Evolutionary conservation across 53 echinoderm and acorn worm species (phyloP).

Genomic region (Echinometra lucunter): DNA sequence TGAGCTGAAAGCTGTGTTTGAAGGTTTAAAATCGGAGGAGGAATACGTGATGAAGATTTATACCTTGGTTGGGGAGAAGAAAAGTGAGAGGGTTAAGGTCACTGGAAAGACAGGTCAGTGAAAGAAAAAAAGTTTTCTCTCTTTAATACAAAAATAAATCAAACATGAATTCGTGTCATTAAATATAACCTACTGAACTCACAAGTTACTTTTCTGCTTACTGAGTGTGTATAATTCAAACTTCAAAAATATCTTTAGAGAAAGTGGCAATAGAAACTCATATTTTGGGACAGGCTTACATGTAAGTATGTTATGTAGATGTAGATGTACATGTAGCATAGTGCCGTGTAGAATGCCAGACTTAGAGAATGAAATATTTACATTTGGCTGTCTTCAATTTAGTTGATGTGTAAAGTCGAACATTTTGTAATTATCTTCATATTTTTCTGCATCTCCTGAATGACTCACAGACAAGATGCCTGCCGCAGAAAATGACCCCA

Average conservation of each 20-base stretch:
- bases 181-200: too few species aligned
- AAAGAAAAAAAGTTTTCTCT: too few species aligned
- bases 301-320: neutral
- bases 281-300: too few species aligned
- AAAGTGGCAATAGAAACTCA: too few species aligned
- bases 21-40: slow-evolving; percentile 79
- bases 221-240: too few species aligned
- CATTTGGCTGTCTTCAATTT: too few species aligned
- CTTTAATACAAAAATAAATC: too few species aligned
- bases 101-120: slow-evolving; percentile 87
- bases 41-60: slow-evolving; percentile 87
- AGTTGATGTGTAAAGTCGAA: neutral
- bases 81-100: slow-evolving; percentile 77
- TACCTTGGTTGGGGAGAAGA: slow-evolving; percentile 74
- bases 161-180: too few species aligned
- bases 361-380: too few species aligned
- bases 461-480: neutral
- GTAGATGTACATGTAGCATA: neutral
- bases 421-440: neutral
- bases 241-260: neutral
- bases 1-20: slow-evolving; percentile 65
- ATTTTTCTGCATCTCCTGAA: neutral
- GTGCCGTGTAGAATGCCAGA: too few species aligned
- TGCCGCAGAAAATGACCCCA: neutral
- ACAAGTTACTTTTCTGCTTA: too few species aligned